Conservation (phyloP, 2,888 invertebrate genomes). For the Pyrocoelia pectoralis region DNA sequence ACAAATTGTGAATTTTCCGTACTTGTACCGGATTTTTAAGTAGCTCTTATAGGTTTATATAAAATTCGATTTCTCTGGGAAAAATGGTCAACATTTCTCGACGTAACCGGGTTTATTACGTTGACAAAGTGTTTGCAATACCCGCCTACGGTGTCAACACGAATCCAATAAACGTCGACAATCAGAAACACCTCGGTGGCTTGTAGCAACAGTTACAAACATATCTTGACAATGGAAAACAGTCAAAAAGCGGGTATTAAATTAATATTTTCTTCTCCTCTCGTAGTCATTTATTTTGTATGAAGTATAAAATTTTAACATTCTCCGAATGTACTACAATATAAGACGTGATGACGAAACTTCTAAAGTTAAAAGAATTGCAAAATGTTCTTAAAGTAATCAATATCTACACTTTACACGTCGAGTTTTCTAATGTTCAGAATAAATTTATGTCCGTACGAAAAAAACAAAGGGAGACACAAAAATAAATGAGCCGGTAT, state of each 20-base stretch:
- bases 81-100: background rate
- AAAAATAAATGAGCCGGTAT: background rate
- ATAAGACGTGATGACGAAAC: constrained; percentile 11
- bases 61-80: background rate
- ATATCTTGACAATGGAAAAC: background rate
- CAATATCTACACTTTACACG: constrained; percentile 11
- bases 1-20: too few species aligned
- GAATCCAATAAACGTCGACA: constrained; percentile 16
- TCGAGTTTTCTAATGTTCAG: constrained; percentile 3
- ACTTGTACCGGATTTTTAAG: too few species aligned
- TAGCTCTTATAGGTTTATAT: background rate
- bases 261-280: background rate
- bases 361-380: constrained; percentile 3
- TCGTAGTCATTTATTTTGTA: background rate
- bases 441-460: constrained; percentile 1
- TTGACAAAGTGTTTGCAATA: constrained; percentile 10
- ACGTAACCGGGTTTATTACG: constrained; percentile 1
- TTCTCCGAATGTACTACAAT: background rate
- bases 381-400: constrained; percentile 12
- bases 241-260: background rate
- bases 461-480: constrained; percentile 1
- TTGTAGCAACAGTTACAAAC: background rate
- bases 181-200: constrained; percentile 11
- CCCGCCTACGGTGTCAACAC: constrained; percentile 13
- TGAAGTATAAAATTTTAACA: background rate